Percentiles rank a stretch among this genome's conserved stretches.
Evolutionary conservation across 2,113 vertebrate species (phyloP).

Genomic region (Meleagris gallopavo): DNA sequence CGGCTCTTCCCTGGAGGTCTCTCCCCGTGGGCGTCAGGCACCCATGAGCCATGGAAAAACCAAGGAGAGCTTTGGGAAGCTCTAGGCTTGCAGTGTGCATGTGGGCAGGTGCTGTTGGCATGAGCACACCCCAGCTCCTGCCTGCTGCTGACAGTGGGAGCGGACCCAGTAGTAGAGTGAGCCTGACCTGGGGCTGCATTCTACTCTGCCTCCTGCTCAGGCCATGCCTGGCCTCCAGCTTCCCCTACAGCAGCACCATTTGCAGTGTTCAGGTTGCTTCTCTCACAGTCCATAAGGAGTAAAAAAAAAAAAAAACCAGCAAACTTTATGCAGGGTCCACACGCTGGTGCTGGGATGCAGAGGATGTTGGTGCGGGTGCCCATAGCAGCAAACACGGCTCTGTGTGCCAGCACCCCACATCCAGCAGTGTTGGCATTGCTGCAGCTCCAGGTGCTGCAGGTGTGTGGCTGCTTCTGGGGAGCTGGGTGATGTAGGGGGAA

Average conservation of each 20-base stretch:
- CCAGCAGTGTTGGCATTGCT: not conserved
- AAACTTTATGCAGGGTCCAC: not conserved
- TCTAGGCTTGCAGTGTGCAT: too few species aligned
- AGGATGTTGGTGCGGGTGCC: not conserved
- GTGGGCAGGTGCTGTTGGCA: not conserved
- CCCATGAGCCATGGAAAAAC: not conserved
- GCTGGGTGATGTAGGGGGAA: accelerated
- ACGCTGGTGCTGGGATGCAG: not conserved
- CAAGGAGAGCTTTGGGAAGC: not conserved
- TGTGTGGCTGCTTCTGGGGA: not conserved
- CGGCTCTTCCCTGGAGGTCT: not conserved
- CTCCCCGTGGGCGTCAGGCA: not conserved
- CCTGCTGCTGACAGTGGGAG: not conserved
- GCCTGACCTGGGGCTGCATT: not conserved
- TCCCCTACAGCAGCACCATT: not conserved
- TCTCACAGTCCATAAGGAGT: not conserved
- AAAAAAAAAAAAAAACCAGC: not conserved
- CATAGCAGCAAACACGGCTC: not conserved
- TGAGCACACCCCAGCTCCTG: not conserved
- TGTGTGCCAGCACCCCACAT: not conserved
- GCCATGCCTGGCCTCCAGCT: not conserved
- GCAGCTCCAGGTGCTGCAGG: not conserved
- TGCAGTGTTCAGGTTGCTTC: not conserved
- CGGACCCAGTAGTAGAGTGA: not conserved
- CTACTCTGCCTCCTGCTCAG: not conserved